Conservation (phyloP, 2,888 invertebrate species). For the Pammene aurita region DNA sequence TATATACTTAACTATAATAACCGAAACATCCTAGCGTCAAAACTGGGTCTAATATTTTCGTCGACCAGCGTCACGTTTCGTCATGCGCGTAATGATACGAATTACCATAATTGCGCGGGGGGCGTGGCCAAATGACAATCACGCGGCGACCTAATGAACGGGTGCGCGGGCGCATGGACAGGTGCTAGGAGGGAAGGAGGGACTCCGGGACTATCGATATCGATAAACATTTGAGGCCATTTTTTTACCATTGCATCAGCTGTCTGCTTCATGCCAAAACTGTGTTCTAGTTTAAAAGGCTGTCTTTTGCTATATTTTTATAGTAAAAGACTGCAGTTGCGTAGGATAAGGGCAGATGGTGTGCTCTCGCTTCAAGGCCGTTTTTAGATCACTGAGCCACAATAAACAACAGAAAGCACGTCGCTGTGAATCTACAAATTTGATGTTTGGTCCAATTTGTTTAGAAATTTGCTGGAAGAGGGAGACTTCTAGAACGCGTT, state of each 20-base stretch:
- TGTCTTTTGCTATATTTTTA: no score
- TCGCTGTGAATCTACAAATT: no score
- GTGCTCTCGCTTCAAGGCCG: no score
- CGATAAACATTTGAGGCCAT: not conserved
- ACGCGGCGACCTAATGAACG: slow-evolving; percentile 77
- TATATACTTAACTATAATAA: slow-evolving; percentile 29
- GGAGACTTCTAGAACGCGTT: not conserved
- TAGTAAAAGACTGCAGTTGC: no score
- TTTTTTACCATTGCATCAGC: not conserved
- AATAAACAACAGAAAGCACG: no score
- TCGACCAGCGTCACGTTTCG: slow-evolving; percentile 33
- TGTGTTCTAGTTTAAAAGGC: no score
- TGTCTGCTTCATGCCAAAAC: no score
- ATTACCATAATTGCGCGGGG: slow-evolving; percentile 78
- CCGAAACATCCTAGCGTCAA: slow-evolving; percentile 24
- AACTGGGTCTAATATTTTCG: slow-evolving; percentile 38
- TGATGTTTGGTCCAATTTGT: no score
- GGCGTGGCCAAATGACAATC: slow-evolving; percentile 81
- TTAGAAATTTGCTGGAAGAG: no score
- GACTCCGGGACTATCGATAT: slow-evolving; percentile 10
- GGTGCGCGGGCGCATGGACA: slow-evolving; percentile 69
- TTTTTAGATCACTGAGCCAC: no score
- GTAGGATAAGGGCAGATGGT: no score
- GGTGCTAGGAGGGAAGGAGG: slow-evolving; percentile 55
- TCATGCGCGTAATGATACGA: slow-evolving; percentile 70